phyloP scores from a whole-genome alignment of 2,888 invertebrate genomes.

The Xylophagus ater region DNA sequence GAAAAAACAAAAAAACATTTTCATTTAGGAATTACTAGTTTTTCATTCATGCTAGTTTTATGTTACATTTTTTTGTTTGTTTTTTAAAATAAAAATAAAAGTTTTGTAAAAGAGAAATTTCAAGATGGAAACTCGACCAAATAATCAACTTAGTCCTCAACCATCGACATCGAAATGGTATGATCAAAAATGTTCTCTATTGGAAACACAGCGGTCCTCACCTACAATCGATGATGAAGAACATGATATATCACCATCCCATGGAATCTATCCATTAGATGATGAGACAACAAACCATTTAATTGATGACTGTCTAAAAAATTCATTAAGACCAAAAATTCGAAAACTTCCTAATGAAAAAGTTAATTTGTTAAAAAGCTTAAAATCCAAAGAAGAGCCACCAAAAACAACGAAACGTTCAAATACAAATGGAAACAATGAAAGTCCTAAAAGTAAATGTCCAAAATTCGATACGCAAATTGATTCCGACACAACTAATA shows the following conservation, averaged over 20 bases:
- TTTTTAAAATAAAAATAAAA: no score
- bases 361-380: no score
- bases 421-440: constrained; percentile 1
- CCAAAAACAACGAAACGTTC: background rate
- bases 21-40: no score
- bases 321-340: background rate
- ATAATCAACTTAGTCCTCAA: constrained; percentile 22
- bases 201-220: constrained; percentile 25
- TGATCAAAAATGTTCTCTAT: constrained; percentile 52
- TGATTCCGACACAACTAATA: constrained; percentile 5
- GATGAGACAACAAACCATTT: constrained; percentile 8
- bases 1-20: no score
- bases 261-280: constrained; percentile 25
- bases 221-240: constrained; percentile 19
- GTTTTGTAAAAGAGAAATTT: no score
- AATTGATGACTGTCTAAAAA: background rate
- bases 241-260: constrained; percentile 21
- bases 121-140: constrained; percentile 34
- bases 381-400: no score
- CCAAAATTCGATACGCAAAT: background rate
- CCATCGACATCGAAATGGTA: constrained; percentile 47
- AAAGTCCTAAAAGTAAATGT: constrained; percentile 4
- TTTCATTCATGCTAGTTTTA: no score
- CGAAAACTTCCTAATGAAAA: constrained; percentile 3
- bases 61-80: no score